A percentile compares a stretch with the other conserved stretches of the same genome.
These are phyloP conservation scores for Subacronicta megacephala DNA, from an alignment of 2,888 invertebrate genomes.

Conservation along the genomic window DNA sequence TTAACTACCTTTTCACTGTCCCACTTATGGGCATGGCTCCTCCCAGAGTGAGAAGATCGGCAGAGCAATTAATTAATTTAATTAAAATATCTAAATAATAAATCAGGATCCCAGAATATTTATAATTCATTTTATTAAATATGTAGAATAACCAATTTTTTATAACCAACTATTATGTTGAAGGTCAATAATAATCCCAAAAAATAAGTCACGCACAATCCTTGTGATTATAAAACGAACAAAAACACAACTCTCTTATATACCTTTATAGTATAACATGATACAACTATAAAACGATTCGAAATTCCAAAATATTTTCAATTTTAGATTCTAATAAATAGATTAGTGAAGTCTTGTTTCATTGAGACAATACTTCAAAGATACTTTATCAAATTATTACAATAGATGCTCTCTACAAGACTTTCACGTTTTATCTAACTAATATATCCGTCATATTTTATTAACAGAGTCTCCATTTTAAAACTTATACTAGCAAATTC, in stretches of 20 bases:
- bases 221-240: constrained; percentile 67
- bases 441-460: too few relatives aligned
- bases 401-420: constrained; percentile 22
- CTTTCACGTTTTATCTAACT: too few relatives aligned
- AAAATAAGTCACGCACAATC: constrained; percentile 77
- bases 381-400: background rate
- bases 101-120: constrained; percentile 39
- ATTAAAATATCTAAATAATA: background rate
- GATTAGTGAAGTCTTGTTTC: constrained; percentile 45
- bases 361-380: constrained; percentile 34
- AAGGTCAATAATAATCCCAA: constrained; percentile 27
- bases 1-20: too few relatives aligned
- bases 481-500: background rate
- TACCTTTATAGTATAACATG: constrained; percentile 65
- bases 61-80: background rate
- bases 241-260: constrained; percentile 65
- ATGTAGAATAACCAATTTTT: constrained; percentile 15
- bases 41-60: too few relatives aligned
- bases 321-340: constrained; percentile 56
- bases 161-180: constrained; percentile 23
- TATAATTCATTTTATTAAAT: constrained; percentile 19
- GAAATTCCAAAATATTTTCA: constrained; percentile 67
- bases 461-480: too few relatives aligned
- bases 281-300: constrained; percentile 42
- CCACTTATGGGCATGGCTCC: too few relatives aligned